These are phyloP conservation scores for Burhinus bistriatus DNA, from an alignment of 2,113 vertebrate genomes.

Conservation along the genomic window DNA sequence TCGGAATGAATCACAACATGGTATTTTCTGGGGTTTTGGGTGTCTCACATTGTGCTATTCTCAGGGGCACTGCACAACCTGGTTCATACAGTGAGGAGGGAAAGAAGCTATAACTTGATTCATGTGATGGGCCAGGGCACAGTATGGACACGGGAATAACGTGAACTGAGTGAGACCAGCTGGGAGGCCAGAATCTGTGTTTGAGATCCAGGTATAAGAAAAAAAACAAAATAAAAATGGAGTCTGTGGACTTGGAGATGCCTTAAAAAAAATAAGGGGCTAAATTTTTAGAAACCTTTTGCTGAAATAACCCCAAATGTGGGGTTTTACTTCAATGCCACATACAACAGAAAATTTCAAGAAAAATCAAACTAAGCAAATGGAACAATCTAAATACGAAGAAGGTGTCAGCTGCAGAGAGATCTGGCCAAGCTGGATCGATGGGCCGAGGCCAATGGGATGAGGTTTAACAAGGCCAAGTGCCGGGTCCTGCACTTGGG, in stretches of 20 bases:
- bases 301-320: neutral
- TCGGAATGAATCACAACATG: fast-evolving
- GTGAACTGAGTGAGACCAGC: neutral
- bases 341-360: neutral
- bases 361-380: neutral
- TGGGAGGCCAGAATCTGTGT: neutral
- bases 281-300: neutral
- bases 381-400: neutral
- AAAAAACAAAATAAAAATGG: neutral
- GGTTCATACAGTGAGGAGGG: fast-evolving
- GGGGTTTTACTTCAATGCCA: neutral
- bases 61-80: neutral
- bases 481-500: no score
- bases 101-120: neutral
- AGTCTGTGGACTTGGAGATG: neutral
- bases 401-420: neutral
- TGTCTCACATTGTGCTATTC: neutral
- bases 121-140: neutral
- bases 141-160: neutral
- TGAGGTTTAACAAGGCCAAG: no score
- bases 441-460: no score
- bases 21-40: neutral
- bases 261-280: neutral
- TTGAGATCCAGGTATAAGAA: neutral
- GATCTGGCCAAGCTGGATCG: no score